Conservation (phyloP, 2,888 invertebrate species). For the Orthosia incerta region DNA sequence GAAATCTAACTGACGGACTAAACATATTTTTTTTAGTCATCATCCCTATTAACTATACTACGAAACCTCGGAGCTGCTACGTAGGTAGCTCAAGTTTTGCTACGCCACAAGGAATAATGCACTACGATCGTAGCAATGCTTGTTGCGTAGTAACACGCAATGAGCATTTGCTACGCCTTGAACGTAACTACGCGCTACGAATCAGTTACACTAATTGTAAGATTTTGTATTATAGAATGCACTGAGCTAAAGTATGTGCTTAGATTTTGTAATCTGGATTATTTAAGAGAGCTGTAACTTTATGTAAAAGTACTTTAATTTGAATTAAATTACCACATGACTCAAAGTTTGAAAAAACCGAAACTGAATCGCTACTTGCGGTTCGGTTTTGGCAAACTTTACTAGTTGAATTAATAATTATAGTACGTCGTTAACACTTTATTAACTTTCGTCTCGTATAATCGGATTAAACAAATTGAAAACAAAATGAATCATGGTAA, state of each 20-base stretch:
- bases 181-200: background rate
- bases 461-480: background rate
- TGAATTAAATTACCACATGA: background rate
- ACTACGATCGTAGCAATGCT: background rate
- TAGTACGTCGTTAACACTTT: background rate
- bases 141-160: background rate
- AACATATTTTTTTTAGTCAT: too few species aligned
- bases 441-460: background rate
- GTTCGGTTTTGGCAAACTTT: too few species aligned
- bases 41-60: too few species aligned
- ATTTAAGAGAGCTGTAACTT: background rate
- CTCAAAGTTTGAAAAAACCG: background rate
- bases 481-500: background rate
- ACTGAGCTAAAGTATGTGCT: too few species aligned
- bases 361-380: background rate
- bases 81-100: background rate
- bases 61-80: slow-evolving; percentile 3
- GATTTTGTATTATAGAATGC: too few species aligned
- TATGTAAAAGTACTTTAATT: background rate
- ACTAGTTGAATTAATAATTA: background rate
- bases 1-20: too few species aligned
- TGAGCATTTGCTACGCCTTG: background rate
- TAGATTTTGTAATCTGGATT: background rate
- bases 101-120: background rate
- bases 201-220: background rate